Evolutionary conservation across 2,888 invertebrate genomes (phyloP), one percentile per base, ranked within the genome.

Genomic region (Coenonympha arcania): DNA sequence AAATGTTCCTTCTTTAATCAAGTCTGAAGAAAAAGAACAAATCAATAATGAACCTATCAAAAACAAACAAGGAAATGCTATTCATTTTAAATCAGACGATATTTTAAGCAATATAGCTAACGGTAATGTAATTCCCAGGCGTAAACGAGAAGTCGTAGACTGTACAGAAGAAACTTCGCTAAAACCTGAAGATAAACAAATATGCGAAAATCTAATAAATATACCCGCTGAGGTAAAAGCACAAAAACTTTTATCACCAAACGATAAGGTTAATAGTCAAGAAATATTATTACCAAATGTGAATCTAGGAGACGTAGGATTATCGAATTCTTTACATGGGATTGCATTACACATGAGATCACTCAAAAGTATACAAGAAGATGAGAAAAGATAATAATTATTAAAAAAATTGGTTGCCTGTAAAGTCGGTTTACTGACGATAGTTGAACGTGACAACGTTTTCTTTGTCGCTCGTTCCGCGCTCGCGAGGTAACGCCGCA

Each of bases 121-220:
- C 33, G 55, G 57, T 28, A 18, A 62, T 34, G 56, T 62, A 16
- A 59, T 34, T 6, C 48, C 48, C 3, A 69, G 83, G 54, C 76
- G 74, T 48, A 83, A 83, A 48, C 69, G 83, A 54, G 76, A 82
- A 61, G 70, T 73, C 1, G 64, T 80, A 0, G 79, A 84, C 58
- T 81, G 79, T 53, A 69, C 73, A 6, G 67, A 77, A 33, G 72
- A 70, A 50, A 56, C 61, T 0, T 48, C 61, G 0, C 49, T 79
- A 22, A 68, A 71, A 57, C 60, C 66, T 0, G 73, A 75, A 51
- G 76, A 80, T 31, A 73, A 63, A 56, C 68, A 73, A 54, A 77
- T 78, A 48, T 81, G 79, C 49, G 68, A 76, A 16, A 71, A 68
- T 30, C 45, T 73, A 31, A 52, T 66, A 2, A 63, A 62, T 34